Evolutionary conservation across 1,140 invertebrate species (phyloP).

Genomic region (Eufriesea mexicana): DNA sequence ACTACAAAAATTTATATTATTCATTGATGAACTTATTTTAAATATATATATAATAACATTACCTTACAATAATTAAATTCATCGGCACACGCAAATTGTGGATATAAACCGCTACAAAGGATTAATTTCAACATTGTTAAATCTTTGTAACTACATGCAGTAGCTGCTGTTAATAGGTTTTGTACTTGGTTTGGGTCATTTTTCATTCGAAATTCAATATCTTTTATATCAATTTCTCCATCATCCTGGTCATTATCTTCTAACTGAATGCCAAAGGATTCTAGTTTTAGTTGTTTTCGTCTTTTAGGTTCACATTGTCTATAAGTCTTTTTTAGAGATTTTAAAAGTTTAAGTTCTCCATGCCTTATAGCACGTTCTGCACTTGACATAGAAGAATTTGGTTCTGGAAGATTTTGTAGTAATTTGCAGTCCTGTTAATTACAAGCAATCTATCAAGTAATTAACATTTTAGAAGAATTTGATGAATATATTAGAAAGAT

Average conservation of each 20-base stretch:
- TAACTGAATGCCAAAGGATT: slow-evolving; percentile 81
- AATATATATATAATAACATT: slow-evolving; percentile 34
- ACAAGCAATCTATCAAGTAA: background rate
- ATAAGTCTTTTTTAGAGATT: slow-evolving; percentile 88
- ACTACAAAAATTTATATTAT: slow-evolving; percentile 79
- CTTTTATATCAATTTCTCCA: slow-evolving; percentile 90
- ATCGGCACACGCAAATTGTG: slow-evolving; percentile 95
- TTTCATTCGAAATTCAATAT: slow-evolving; percentile 94
- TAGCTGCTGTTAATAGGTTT: slow-evolving; percentile 87
- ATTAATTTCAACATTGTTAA: slow-evolving; percentile 95
- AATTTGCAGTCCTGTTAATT: slow-evolving; percentile 86
- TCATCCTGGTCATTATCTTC: slow-evolving; percentile 85
- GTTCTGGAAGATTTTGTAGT: slow-evolving; percentile 83
- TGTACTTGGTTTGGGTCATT: slow-evolving; percentile 88
- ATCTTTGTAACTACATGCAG: slow-evolving; percentile 90
- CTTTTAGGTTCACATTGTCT: slow-evolving; percentile 86
- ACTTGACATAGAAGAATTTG: slow-evolving; percentile 85
- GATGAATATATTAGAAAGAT: slow-evolving; percentile 28
- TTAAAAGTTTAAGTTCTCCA: slow-evolving; percentile 93
- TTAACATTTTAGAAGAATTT: background rate
- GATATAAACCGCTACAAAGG: slow-evolving; percentile 95
- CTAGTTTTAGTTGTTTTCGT: slow-evolving; percentile 89
- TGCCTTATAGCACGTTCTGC: slow-evolving; percentile 90
- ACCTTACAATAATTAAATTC: slow-evolving; percentile 96
- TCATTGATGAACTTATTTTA: slow-evolving; percentile 1